Percentiles rank a stretch among this genome's conserved stretches.
These are phyloP conservation scores for Rhabdornis inornatus DNA, from an alignment of 2,113 vertebrate genomes.

Conservation along the genomic window DNA sequence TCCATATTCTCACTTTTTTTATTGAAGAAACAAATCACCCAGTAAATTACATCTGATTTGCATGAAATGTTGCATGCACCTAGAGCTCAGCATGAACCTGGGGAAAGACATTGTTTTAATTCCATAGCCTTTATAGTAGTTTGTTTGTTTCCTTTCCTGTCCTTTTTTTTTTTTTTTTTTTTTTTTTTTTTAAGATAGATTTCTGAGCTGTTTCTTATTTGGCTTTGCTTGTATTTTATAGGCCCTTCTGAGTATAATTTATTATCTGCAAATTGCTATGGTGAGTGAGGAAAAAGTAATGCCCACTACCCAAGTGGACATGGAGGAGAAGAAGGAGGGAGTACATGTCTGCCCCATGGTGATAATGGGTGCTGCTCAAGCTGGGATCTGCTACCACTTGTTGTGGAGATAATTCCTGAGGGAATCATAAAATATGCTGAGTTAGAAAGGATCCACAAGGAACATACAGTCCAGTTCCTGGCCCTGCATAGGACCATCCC, in stretches of 20 bases:
- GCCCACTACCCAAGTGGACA: not conserved
- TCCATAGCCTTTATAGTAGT: conserved; percentile 8
- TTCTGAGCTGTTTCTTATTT: conserved; percentile 38
- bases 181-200: conserved; percentile 30
- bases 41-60: conserved; percentile 52
- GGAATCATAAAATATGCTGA: not conserved
- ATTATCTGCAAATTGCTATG: conserved; percentile 22
- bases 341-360: not conserved
- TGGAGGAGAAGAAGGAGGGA: not conserved
- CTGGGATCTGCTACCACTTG: not conserved
- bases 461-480: not conserved
- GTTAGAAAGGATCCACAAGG: not conserved
- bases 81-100: conserved; percentile 37
- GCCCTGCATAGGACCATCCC: not conserved
- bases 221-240: not conserved
- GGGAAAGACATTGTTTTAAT: conserved; percentile 62
- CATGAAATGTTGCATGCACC: conserved; percentile 13
- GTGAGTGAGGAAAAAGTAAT: conserved; percentile 16
- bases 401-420: not conserved
- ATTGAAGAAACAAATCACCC: conserved; percentile 67
- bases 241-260: conserved; percentile 49
- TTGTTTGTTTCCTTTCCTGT: not conserved
- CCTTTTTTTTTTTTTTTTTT: not conserved
- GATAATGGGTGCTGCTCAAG: not conserved
- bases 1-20: conserved; percentile 18